A percentile compares a stretch with the other conserved stretches of the same genome.
These are phyloP conservation scores for Aphis craccivora DNA, from an alignment of 1,140 invertebrate genomes.

Conservation along the genomic window DNA sequence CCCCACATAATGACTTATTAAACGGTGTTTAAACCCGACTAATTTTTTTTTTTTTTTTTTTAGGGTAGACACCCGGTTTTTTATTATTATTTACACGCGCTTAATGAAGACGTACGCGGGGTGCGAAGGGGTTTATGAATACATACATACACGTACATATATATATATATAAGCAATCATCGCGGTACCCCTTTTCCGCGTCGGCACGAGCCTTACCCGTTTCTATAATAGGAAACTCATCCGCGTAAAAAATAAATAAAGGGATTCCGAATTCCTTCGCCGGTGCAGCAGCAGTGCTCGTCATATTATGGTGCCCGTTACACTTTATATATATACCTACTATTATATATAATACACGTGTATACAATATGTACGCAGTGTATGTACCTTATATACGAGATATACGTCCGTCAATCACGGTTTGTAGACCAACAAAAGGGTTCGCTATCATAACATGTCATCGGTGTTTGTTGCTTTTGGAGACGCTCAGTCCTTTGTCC, in stretches of 20 bases:
- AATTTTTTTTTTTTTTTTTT: constrained; percentile 50
- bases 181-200: constrained; percentile 35
- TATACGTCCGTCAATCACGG: constrained; percentile 42
- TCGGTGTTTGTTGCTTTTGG: constrained; percentile 54
- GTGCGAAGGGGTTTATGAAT: constrained; percentile 26
- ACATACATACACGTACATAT: not conserved
- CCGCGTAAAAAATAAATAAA: constrained; percentile 35
- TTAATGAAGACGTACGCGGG: constrained; percentile 45
- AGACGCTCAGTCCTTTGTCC: constrained; percentile 33
- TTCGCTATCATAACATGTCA: constrained; percentile 58
- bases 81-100: constrained; percentile 47
- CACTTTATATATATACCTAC: not conserved
- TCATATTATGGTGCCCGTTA: not conserved
- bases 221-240: not conserved
- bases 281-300: not conserved
- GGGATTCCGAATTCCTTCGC: not conserved
- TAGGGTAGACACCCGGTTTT: constrained; percentile 29
- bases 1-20: constrained; percentile 51
- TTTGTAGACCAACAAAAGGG: constrained; percentile 45
- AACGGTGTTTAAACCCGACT: constrained; percentile 52
- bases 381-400: not conserved
- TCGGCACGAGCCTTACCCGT: constrained; percentile 34
- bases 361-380: not conserved
- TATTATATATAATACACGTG: not conserved
- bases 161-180: not conserved